phyloP scores from a whole-genome alignment of 2,797 vertebrate species.

The Cheirogaleus major region DNA sequence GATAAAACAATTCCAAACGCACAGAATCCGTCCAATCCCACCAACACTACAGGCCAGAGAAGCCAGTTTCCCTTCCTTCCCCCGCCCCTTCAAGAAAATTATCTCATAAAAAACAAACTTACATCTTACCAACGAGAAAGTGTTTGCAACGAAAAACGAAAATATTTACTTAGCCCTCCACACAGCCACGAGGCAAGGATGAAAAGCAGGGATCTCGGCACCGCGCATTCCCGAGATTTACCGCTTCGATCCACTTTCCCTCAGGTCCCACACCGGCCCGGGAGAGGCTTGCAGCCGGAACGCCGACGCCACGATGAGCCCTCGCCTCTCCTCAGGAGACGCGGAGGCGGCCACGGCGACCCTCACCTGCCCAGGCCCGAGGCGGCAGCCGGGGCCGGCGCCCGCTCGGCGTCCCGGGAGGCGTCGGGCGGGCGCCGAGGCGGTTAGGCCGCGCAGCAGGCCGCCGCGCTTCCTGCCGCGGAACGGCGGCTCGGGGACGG shows the following conservation, averaged over 20 bases:
- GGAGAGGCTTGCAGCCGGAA: neutral
- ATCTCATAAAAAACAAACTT: neutral
- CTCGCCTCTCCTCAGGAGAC: neutral
- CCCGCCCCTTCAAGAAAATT: neutral
- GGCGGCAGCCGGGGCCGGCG: neutral
- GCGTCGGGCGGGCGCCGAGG: neutral
- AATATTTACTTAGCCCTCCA: neutral
- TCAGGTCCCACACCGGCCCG: neutral
- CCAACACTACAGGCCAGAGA: neutral
- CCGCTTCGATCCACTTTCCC: slow-evolving; percentile 63
- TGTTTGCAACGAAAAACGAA: neutral
- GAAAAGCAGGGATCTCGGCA: neutral
- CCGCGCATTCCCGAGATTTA: neutral
- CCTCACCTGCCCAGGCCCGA: slow-evolving; percentile 69
- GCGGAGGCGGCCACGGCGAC: slow-evolving; percentile 12
- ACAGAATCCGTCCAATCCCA: neutral
- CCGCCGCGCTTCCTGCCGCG: slow-evolving; percentile 68
- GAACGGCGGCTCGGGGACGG: neutral
- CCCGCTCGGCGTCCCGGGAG: slow-evolving; percentile 24
- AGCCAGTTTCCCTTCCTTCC: neutral
- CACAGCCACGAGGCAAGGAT: neutral
- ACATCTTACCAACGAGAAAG: neutral
- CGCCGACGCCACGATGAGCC: neutral
- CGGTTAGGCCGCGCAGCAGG: slow-evolving; percentile 71
- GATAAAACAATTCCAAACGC: slow-evolving; percentile 56